phyloP scores from a whole-genome alignment of 2,888 invertebrate genomes.

The Pelosia muscerda region DNA sequence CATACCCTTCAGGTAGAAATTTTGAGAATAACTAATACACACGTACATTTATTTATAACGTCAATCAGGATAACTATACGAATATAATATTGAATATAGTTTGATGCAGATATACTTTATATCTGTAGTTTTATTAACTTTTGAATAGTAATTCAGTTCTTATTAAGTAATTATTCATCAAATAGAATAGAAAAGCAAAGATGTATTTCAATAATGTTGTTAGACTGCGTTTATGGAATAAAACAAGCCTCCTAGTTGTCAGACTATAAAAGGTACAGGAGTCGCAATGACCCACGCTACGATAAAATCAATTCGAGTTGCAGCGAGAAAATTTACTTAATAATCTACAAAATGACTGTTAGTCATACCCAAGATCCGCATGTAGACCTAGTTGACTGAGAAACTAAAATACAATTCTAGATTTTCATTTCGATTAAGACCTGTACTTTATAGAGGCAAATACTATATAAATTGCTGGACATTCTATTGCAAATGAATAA shows the following conservation, averaged over 20 bases:
- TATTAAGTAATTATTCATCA: not conserved
- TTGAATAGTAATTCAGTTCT: not conserved
- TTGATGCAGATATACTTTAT: not conserved
- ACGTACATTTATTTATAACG: too few species aligned
- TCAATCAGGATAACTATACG: not conserved
- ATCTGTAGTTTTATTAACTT: not conserved
- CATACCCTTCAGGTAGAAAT: too few species aligned
- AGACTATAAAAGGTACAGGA: conserved; percentile 1
- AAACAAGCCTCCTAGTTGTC: not conserved
- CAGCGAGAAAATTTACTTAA: conserved; percentile 54
- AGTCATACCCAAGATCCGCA: conserved; percentile 71
- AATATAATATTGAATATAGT: not conserved
- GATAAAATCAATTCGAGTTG: conserved; percentile 25
- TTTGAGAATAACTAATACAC: too few species aligned
- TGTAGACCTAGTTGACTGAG: conserved; percentile 71
- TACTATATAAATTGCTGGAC: not conserved
- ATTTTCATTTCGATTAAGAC: conserved; percentile 52
- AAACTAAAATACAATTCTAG: conserved; percentile 58
- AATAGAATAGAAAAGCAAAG: not conserved
- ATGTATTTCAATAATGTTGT: not conserved
- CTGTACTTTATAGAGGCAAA: not conserved
- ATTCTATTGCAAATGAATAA: not conserved
- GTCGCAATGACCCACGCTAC: conserved; percentile 10
- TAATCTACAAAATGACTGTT: conserved; percentile 65
- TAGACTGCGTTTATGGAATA: conserved; percentile 2